A percentile compares a stretch with the other conserved stretches of the same genome.
These are phyloP conservation scores for Zoanthus sociatus DNA, from an alignment of 92 coral and sea anemone species.

Conservation along the genomic window DNA sequence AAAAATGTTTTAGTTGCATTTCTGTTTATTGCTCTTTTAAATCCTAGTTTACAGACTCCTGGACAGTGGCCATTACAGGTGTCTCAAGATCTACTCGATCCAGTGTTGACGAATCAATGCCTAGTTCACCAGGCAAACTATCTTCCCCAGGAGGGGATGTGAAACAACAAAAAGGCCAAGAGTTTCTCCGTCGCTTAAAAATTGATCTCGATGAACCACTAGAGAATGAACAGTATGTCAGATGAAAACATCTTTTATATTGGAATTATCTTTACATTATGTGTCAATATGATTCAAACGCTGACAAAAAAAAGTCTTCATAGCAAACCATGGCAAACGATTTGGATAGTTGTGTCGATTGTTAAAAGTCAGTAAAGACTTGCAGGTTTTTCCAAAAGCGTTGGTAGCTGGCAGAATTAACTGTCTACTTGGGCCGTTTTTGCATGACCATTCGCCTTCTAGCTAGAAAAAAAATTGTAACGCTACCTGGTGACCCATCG, in stretches of 20 bases:
- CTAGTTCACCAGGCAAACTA: constrained; percentile 17
- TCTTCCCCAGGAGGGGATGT: constrained; percentile 2
- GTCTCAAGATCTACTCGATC: background rate
- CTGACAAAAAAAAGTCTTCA: too few species aligned
- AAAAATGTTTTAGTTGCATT: background rate
- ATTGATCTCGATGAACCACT: constrained; percentile 62
- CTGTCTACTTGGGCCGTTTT: too few species aligned
- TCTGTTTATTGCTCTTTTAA: background rate
- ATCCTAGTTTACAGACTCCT: constrained; percentile 39
- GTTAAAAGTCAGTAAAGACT: too few species aligned
- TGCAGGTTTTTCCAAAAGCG: too few species aligned
- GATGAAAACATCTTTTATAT: background rate
- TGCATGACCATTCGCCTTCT: too few species aligned
- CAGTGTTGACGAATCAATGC: background rate
- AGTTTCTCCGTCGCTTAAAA: constrained; percentile 81
- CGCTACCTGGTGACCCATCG: too few species aligned
- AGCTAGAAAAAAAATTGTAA: too few species aligned
- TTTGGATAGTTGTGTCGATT: too few species aligned
- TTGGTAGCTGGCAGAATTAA: too few species aligned
- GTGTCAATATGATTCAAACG: background rate
- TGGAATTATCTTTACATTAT: background rate
- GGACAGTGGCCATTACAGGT: constrained; percentile 34
- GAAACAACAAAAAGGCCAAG: constrained; percentile 83
- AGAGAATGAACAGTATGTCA: constrained; percentile 69
- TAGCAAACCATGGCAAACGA: too few species aligned